Evolutionary conservation across 2,113 vertebrate species (phyloP).

Genomic region (Pantherophis guttatus): DNA sequence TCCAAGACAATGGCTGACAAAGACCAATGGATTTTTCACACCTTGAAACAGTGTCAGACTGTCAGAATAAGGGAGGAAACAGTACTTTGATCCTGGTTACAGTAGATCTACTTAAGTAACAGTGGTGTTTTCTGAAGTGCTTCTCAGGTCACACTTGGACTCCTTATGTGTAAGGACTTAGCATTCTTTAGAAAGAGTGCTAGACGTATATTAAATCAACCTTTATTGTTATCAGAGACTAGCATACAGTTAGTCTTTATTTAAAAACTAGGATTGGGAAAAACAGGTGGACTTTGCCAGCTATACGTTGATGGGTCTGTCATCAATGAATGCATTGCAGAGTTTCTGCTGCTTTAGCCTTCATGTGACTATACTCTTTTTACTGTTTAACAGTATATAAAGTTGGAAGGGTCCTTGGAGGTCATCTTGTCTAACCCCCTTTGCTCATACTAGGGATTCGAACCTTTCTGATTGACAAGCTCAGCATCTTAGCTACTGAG

Average conservation of each 20-base stretch:
- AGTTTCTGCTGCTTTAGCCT: background rate
- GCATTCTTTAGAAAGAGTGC: background rate
- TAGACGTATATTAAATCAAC: background rate
- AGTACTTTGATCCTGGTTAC: background rate
- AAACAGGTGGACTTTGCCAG: background rate
- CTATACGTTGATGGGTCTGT: background rate
- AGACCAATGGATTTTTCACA: background rate
- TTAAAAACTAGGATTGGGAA: background rate
- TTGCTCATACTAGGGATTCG: too few species aligned
- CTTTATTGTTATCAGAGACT: background rate
- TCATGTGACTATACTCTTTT: background rate
- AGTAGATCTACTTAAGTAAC: background rate
- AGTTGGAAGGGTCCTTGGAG: too few species aligned
- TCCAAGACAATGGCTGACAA: background rate
- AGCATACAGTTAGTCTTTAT: background rate
- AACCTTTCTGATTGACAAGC: too few species aligned
- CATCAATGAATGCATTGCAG: background rate
- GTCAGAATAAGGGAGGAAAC: background rate
- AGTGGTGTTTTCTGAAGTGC: background rate
- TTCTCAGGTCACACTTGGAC: background rate
- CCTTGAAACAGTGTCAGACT: background rate
- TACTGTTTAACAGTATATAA: background rate
- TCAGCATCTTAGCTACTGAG: too few species aligned
- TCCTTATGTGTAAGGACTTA: background rate
- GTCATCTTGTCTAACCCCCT: too few species aligned